A percentile compares a stretch with the other conserved stretches of the same genome.
These are phyloP conservation scores for Halisarca cf. caerulea DNA, from an alignment of 37 sponge, comb jelly and placozoan species.

Conservation along the genomic window DNA sequence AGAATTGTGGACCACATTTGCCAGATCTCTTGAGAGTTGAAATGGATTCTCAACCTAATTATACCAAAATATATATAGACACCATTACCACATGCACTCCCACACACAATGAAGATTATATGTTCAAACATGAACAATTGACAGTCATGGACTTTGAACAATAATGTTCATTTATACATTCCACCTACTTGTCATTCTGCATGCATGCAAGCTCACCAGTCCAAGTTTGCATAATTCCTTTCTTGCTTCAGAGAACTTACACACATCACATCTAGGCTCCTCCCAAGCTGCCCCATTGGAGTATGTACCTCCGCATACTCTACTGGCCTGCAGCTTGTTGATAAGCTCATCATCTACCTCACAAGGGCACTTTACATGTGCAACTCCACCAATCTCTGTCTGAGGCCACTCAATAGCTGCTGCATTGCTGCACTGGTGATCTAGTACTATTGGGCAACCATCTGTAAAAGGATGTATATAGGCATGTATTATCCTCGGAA, in stretches of 20 bases:
- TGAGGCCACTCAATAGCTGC: conserved; percentile 36
- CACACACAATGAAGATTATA: too few relatives aligned
- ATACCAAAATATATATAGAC: not conserved
- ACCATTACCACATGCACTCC: not conserved
- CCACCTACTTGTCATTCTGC: too few relatives aligned
- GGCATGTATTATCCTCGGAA: too few relatives aligned
- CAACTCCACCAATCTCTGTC: conserved; percentile 29
- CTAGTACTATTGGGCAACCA: conserved; percentile 1
- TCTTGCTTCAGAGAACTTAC: conserved; percentile 31
- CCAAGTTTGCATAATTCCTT: conserved; percentile 31
- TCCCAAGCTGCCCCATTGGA: conserved; percentile 40
- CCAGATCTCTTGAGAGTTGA: conserved; percentile 47
- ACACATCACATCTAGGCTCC: not conserved
- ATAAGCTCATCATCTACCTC: not conserved
- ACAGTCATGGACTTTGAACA: too few relatives aligned
- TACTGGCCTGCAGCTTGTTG: conserved; percentile 2
- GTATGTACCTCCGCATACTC: conserved; percentile 54
- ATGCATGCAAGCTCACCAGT: conserved; percentile 28
- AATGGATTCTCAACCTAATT: conserved; percentile 40
- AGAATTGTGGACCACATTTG: not conserved
- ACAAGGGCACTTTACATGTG: conserved; percentile 39
- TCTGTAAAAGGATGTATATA: too few relatives aligned
- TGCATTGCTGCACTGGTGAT: not conserved
- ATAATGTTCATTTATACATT: too few relatives aligned
- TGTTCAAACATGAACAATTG: too few relatives aligned